Evolutionary conservation across 2,888 invertebrate species (phyloP).

Genomic region (Pyrocoelia pectoralis): DNA sequence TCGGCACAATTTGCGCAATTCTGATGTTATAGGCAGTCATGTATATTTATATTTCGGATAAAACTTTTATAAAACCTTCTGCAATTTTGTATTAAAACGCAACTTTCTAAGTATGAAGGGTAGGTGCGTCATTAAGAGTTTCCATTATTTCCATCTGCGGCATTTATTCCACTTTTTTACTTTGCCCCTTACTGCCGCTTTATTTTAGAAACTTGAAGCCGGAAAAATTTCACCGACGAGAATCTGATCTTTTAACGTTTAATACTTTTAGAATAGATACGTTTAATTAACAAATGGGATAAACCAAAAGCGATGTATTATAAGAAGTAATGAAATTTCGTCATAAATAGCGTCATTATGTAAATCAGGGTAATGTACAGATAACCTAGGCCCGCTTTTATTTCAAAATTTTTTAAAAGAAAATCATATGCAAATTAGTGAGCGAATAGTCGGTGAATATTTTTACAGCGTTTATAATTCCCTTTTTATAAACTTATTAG

Average conservation of each 20-base stretch:
- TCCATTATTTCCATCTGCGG: slow-evolving; percentile 61
- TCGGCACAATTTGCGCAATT: slow-evolving; percentile 56
- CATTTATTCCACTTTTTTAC: slow-evolving; percentile 55
- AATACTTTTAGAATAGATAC: slow-evolving; percentile 11
- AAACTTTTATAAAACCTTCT: slow-evolving; percentile 56
- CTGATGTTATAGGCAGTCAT: slow-evolving; percentile 57
- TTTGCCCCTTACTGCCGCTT: slow-evolving; percentile 50
- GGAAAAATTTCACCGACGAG: slow-evolving; percentile 22
- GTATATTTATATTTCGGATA: slow-evolving; percentile 57
- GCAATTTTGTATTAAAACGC: slow-evolving; percentile 56
- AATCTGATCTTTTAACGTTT: slow-evolving; percentile 25
- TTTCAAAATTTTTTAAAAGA: slow-evolving; percentile 53
- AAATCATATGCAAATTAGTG: slow-evolving; percentile 60
- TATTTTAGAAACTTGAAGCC: slow-evolving; percentile 38
- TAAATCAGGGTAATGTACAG: slow-evolving; percentile 54
- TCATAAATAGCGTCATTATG: slow-evolving; percentile 56
- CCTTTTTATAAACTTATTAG: slow-evolving; percentile 59
- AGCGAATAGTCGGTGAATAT: slow-evolving; percentile 59
- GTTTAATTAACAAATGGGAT: slow-evolving; percentile 30
- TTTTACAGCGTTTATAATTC: slow-evolving; percentile 61
- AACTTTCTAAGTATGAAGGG: slow-evolving; percentile 39
- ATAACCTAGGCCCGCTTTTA: slow-evolving; percentile 54
- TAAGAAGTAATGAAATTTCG: slow-evolving; percentile 40
- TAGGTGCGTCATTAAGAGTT: slow-evolving; percentile 56
- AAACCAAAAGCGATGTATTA: slow-evolving; percentile 22